phyloP scores from a whole-genome alignment of 2,113 vertebrate genomes.

The Panurus biarmicus region DNA sequence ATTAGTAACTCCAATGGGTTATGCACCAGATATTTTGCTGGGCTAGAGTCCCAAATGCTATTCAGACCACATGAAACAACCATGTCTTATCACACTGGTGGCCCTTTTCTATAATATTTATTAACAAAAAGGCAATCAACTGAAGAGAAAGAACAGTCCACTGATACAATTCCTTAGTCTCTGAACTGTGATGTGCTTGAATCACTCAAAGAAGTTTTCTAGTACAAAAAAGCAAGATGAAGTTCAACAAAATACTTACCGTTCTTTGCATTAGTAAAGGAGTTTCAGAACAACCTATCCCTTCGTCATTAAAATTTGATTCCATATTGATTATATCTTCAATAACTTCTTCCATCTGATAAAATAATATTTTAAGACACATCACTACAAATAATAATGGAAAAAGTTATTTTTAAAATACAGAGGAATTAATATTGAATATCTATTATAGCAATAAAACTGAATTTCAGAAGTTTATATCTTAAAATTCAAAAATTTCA shows the following conservation, averaged over 20 bases:
- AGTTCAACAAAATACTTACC: conserved; percentile 75
- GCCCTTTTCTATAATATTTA: neutral
- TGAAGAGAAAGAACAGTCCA: neutral
- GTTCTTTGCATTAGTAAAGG: conserved; percentile 86
- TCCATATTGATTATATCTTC: conserved; percentile 91
- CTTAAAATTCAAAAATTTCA: neutral
- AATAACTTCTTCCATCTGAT: conserved; percentile 90
- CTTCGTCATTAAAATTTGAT: conserved; percentile 88
- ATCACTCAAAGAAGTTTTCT: neutral
- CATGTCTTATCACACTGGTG: neutral
- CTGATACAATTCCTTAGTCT: neutral
- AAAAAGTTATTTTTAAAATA: neutral
- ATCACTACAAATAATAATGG: neutral
- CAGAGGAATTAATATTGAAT: neutral
- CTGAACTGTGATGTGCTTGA: neutral
- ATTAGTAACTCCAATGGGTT: neutral
- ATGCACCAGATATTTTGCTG: neutral
- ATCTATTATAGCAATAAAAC: neutral
- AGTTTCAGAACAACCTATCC: conserved; percentile 82
- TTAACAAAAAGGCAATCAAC: neutral
- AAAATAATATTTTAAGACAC: conserved; percentile 49
- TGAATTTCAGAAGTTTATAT: neutral
- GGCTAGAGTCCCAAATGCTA: neutral
- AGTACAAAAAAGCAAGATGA: neutral
- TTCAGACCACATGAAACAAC: neutral